Evolutionary conservation across 1,140 invertebrate species (phyloP), one percentile per base, ranked within the genome.

Genomic region (Drosophila prosaltans): DNA sequence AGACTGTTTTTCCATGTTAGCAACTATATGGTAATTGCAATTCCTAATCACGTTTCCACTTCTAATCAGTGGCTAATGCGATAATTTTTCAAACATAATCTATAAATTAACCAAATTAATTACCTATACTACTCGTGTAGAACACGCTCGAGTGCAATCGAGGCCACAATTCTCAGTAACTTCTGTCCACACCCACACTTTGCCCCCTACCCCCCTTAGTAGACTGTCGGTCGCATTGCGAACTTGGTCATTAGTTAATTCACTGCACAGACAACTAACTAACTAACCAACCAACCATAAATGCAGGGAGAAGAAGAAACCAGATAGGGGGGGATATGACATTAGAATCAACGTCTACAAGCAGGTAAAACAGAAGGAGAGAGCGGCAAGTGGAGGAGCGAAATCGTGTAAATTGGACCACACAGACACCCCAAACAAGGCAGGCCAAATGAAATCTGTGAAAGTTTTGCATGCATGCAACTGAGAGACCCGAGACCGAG

Each of bases 341-440:
- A 78, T 78, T 78, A 72, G 75, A 72, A 72, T 28, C 75, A 65
- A 69, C 32, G 32, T 36, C 71, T 74, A 39, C 65, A 65, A 39
- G 21, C 63, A 58, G 45, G 24, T 63, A 63, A 40, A 21, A 61
- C 30, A 7, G 2, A 30, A 11, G 21, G 26, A 48, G 73, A 63
- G 62, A 30, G 80, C 64, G 76, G 67, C 72, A 69, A 73, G 83
- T 51, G 45, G 3, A 51, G 45, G 8, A 89, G 83, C 77, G 83
- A 86, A 86, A 86, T 86, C 83, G 83, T 88, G 83, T 88, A 88
- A 88, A 88, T 88, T 83, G 83, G 83, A 88, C 84, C 83, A 88
- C 83, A 89, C 77, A 88, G 73, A 80, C 80, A 80, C 75, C 78
- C 70, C 60, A 51, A 69, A 79, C 76, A 45, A 76, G 74, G 74